phyloP scores from a whole-genome alignment of 2,113 vertebrate genomes.

The Tetrao urogallus region DNA sequence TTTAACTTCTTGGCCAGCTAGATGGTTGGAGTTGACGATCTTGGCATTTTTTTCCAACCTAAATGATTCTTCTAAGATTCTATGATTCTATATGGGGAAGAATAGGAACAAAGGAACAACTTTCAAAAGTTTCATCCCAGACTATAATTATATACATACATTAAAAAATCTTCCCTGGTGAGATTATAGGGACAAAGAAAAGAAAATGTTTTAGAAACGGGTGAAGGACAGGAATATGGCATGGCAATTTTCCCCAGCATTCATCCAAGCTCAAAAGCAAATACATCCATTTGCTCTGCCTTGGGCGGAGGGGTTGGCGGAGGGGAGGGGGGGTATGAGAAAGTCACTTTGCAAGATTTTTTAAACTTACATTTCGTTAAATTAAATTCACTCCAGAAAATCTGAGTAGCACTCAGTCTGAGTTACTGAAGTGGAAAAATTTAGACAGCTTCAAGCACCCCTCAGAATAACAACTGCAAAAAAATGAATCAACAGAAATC shows the following conservation, averaged over 20 bases:
- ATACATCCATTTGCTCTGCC: not conserved
- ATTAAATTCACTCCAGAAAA: not conserved
- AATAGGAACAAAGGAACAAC: not conserved
- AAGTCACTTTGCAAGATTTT: not conserved
- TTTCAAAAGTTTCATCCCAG: not conserved
- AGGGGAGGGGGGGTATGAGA: too few species aligned
- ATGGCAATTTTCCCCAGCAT: not conserved
- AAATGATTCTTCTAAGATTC: not conserved
- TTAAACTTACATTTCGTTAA: not conserved
- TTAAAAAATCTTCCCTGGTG: not conserved
- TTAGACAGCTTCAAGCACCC: not conserved
- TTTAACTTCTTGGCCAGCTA: not conserved
- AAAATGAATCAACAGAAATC: constrained; percentile 5
- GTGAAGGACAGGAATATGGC: not conserved
- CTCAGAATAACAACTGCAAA: not conserved
- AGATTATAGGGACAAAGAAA: not conserved
- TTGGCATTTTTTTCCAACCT: not conserved
- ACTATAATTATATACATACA: not conserved
- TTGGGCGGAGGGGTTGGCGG: too few species aligned
- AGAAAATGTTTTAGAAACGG: not conserved
- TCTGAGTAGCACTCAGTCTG: not conserved
- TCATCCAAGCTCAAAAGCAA: not conserved
- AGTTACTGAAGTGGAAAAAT: not conserved
- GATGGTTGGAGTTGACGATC: not conserved
- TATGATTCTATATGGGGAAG: not conserved